These are phyloP conservation scores for Metridium senile DNA, from an alignment of 92 coral and sea anemone genomes.

Conservation along the genomic window DNA sequence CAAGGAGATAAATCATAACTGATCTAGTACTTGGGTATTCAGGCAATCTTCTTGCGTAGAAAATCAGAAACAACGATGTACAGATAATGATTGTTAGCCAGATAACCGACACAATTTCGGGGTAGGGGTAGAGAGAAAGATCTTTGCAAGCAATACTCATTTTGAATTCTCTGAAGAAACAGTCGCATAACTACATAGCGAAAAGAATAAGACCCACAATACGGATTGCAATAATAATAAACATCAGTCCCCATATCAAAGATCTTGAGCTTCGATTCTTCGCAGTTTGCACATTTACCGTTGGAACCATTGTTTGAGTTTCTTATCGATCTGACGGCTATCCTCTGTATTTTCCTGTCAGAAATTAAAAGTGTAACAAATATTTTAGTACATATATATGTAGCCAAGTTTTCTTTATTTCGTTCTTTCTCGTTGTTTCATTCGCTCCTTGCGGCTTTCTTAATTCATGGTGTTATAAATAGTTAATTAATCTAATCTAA, in stretches of 20 bases:
- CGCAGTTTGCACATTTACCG: neutral
- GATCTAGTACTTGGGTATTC: conserved; percentile 26
- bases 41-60: conserved; percentile 22
- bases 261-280: neutral
- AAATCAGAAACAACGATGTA: conserved; percentile 38
- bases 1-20: conserved; percentile 15
- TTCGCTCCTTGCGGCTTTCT: no score
- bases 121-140: conserved; percentile 28
- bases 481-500: no score
- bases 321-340: no score
- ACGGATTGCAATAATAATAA: conserved; percentile 19
- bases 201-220: conserved; percentile 37
- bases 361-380: no score
- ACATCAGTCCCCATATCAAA: neutral
- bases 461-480: no score
- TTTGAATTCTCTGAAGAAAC: conserved; percentile 56
- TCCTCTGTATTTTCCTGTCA: neutral
- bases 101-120: neutral
- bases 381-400: no score
- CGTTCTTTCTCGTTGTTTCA: no score
- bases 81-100: conserved; percentile 39
- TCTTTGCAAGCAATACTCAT: conserved; percentile 29
- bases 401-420: no score
- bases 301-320: neutral
- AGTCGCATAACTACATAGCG: conserved; percentile 48